Base-by-base conservation (phyloP, 2,888 invertebrate genomes). In the Girardia tigrina region DNA sequence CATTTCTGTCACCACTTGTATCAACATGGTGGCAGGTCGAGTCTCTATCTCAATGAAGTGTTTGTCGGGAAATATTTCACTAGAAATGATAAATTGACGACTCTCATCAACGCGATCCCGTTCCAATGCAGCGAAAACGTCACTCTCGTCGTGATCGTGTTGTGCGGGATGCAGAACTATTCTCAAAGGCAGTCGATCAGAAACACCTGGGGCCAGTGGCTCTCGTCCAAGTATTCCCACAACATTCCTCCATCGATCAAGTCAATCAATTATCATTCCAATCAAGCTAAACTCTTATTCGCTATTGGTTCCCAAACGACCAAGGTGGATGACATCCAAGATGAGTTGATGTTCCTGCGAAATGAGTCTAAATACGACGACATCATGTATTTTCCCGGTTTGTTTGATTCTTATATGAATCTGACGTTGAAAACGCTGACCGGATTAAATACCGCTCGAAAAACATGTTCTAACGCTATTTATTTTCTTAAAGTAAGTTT, bases 131-230 rank as follows among this genome's bases (percentile, higher is more conserved):
- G 23, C 4, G 23, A 16, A 20, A n/a, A 56, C 4, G n/a, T 56
- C 6, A 8, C 56, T 12, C 2, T 56, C 2, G 56, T 56, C 2
- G 4, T 56, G 2, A 2, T 56, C 6, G 56, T 56, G n/a, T 16
- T 56, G n/a, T 56, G 56, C n/a, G 56, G 23, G 23, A 56, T 23
- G 6, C 4, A 4, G 2, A 56, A 56, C 23, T 56, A 4, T 56
- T 4, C n/a, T 6, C 56, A 56, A 56, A 4, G 56, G 23, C n/a
- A 56, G 4, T 20, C 56, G 2, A 56, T 56, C 56, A 56, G 56
- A 56, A 56, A 56, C n/a, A 56, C 56, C 2, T 56, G 56, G 56
- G 56, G 56, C n/a, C 56, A 56, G n/a, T 56, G 56, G 56, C n/a
- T 56, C 4, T 6, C 4, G n/a, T 56, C 56, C 6, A 56, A 56